Evolutionary conservation across 2,888 invertebrate species (phyloP).

Genomic region (Psylliodes chrysocephalus): DNA sequence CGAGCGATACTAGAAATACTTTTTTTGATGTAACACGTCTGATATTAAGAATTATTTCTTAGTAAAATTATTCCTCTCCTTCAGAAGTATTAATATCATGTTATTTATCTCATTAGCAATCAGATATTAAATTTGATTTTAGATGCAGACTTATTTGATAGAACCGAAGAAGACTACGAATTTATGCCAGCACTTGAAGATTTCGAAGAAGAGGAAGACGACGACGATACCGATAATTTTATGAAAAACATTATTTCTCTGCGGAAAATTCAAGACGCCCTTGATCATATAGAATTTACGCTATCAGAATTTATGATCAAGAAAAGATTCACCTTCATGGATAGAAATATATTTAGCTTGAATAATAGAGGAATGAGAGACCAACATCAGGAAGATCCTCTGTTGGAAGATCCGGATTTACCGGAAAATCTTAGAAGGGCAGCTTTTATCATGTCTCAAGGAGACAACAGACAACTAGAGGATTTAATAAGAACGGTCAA

Average conservation of each 20-base stretch:
- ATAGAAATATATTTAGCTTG: slow-evolving; percentile 34
- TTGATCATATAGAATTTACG: slow-evolving; percentile 25
- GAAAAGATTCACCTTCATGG: slow-evolving; percentile 21
- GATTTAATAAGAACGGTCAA: slow-evolving; percentile 43
- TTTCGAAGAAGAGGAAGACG: slow-evolving; percentile 4
- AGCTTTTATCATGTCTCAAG: slow-evolving; percentile 44
- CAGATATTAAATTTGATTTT: slow-evolving; percentile 9
- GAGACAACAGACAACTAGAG: slow-evolving; percentile 46
- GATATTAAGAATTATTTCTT: too few species aligned
- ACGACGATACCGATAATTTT: background rate
- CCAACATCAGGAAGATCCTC: slow-evolving; percentile 1
- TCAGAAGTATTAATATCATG: too few species aligned
- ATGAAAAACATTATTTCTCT: slow-evolving; percentile 6
- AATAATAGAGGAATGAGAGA: slow-evolving; percentile 21
- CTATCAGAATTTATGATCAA: slow-evolving; percentile 26
- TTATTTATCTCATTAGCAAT: background rate
- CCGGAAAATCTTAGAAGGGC: slow-evolving; percentile 31
- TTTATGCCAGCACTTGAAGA: slow-evolving; percentile 6
- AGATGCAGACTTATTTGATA: background rate
- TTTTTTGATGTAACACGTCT: too few species aligned
- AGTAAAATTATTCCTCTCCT: too few species aligned
- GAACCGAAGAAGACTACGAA: slow-evolving; percentile 28
- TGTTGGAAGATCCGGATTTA: slow-evolving; percentile 18
- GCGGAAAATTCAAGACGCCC: slow-evolving; percentile 24
- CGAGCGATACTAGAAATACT: too few species aligned